phyloP scores from a whole-genome alignment of 2,888 invertebrate species.

The Cerastis rubricosa region DNA sequence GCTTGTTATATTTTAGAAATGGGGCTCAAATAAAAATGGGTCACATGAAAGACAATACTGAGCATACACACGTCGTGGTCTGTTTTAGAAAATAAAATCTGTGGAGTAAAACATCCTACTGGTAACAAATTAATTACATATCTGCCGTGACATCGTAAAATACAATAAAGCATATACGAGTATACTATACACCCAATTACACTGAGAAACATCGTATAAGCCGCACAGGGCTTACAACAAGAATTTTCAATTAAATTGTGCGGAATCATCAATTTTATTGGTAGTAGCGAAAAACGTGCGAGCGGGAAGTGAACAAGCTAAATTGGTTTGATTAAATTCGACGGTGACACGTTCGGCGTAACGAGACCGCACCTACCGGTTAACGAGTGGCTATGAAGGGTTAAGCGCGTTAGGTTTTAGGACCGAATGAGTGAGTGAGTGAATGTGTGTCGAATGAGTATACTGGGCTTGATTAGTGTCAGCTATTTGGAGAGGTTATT shows the following conservation, averaged over 20 bases:
- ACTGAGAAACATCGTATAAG: slow-evolving; percentile 32
- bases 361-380: slow-evolving; percentile 64
- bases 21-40: neutral
- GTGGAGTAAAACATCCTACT: neutral
- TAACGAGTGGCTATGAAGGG: slow-evolving; percentile 54
- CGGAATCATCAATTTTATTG: slow-evolving; percentile 63
- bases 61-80: neutral
- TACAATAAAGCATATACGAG: neutral
- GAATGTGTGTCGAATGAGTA: slow-evolving; percentile 43
- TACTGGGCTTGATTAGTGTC: slow-evolving; percentile 32
- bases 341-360: slow-evolving; percentile 60
- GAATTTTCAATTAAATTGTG: slow-evolving; percentile 60
- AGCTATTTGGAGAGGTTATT: slow-evolving; percentile 33
- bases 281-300: slow-evolving; percentile 55
- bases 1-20: neutral
- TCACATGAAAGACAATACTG: neutral
- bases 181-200: slow-evolving; percentile 34
- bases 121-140: slow-evolving; percentile 5
- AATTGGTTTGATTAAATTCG: slow-evolving; percentile 70
- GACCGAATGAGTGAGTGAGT: slow-evolving; percentile 42
- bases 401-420: slow-evolving; percentile 54
- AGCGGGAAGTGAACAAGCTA: slow-evolving; percentile 43
- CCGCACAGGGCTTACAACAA: slow-evolving; percentile 37
- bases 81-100: neutral
- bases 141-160: neutral